Evolutionary conservation across 37 sponge, comb jelly and placozoan genomes (phyloP), one percentile per base, ranked within the genome.

Genomic region (Lycopodina hypogea): DNA sequence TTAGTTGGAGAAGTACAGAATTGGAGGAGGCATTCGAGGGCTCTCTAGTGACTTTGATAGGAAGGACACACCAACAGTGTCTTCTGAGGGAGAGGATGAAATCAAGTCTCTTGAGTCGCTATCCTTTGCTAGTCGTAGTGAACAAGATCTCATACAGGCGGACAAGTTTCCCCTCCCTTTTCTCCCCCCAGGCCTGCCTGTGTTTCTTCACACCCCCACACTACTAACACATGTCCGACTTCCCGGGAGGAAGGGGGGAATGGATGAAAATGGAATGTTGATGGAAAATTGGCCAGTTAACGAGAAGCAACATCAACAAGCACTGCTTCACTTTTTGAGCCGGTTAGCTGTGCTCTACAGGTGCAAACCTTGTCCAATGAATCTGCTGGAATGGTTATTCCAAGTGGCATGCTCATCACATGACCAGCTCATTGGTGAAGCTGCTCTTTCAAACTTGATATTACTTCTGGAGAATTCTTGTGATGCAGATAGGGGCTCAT

Each of bases 331-430:
- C n/a, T n/a, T n/a, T n/a, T n/a, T n/a, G n/a, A n/a, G 41, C 0
- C 56, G 70, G 61, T 21, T 80, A 1, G 0, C n/a, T 11, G 42
- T 69, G 18, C 53, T 60, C 45, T 80, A 70, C 45, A 42, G 41
- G 22, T 22, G 42, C 39, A 78, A 45, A 11, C 79, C 79, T 39
- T 78, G 68, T 64, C 79, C 79, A 22, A 35, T 35, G 22, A 1
- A 36, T 37, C 28, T 70, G 24, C 70, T 71, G 80, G 37, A 55
- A 59, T 80, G 80, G 80, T 61, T 80, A 19, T 80, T 80, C n/a
- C 80, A 80, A 59, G 34, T 70, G 60, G 69, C 69, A 70, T 80
- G 80, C 41, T n/a, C 26, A 42, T 80, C 80, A 80, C 26, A 42
- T 70, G 80, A 80, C 34, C 39, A 26, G 36, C 8, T n/a, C 29